Conservation (phyloP, 2,888 invertebrate species). For the Rotaria magnacalcarata region DNA sequence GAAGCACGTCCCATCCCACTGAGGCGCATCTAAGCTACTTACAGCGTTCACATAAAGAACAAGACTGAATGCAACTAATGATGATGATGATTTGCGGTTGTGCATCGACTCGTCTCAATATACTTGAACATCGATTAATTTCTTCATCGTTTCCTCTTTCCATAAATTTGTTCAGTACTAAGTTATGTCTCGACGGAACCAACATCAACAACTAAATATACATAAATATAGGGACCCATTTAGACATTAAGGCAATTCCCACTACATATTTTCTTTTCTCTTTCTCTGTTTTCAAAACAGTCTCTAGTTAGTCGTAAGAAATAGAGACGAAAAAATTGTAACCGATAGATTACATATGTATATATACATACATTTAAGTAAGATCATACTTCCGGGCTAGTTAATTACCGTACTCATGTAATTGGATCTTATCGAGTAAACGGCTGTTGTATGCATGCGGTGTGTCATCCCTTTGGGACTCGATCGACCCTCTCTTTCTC, state of each 20-base stretch:
- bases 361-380: neutral
- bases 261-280: neutral
- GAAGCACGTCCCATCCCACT: neutral
- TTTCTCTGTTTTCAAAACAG: neutral
- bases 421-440: slow-evolving; percentile 14
- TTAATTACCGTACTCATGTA: slow-evolving; percentile 14
- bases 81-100: slow-evolving; percentile 12
- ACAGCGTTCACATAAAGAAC: neutral
- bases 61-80: neutral
- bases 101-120: neutral
- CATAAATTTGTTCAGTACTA: neutral
- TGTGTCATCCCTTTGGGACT: neutral
- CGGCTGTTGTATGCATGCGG: slow-evolving; percentile 5
- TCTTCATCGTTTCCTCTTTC: neutral
- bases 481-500: neutral
- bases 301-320: neutral
- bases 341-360: neutral
- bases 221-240: neutral
- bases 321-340: neutral
- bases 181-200: neutral
- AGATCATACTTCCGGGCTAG: neutral
- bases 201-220: neutral
- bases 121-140: neutral
- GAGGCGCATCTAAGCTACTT: slow-evolving; percentile 10
- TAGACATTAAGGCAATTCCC: neutral